Percentiles rank a stretch among this genome's conserved stretches.
Evolutionary conservation across 2,888 invertebrate genomes (phyloP).

Genomic region (Tuta absoluta): DNA sequence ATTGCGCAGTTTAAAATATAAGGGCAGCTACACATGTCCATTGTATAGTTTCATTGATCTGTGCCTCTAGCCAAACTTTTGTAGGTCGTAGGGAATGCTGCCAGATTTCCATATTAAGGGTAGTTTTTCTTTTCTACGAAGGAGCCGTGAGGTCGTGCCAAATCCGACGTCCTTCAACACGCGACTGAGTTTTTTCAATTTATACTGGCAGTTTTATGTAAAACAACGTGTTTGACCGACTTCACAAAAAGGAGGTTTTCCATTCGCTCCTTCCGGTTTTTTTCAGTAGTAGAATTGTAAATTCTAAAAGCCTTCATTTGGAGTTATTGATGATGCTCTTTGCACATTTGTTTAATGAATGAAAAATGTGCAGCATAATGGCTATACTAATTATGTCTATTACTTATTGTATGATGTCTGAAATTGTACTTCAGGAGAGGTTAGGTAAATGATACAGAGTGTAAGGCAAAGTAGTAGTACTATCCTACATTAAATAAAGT

Average conservation of each 20-base stretch:
- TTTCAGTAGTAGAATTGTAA: too few relatives aligned
- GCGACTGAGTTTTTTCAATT: not conserved
- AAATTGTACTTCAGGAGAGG: too few relatives aligned
- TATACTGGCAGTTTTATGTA: not conserved
- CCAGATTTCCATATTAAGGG: not conserved
- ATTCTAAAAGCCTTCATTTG: too few relatives aligned
- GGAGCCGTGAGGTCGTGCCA: slow-evolving; percentile 10
- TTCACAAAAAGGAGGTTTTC: not conserved
- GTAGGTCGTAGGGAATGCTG: not conserved
- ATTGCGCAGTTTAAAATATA: not conserved
- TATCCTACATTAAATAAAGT: too few relatives aligned
- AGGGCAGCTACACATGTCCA: not conserved
- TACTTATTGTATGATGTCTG: too few relatives aligned
- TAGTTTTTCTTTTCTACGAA: not conserved
- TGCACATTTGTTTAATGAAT: too few relatives aligned
- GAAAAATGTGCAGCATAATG: too few relatives aligned
- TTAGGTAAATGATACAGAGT: too few relatives aligned
- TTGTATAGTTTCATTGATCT: not conserved
- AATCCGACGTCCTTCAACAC: slow-evolving; percentile 16
- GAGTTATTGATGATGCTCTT: too few relatives aligned
- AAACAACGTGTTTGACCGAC: not conserved
- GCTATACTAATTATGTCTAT: too few relatives aligned
- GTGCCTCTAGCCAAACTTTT: not conserved
- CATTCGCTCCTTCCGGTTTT: too few relatives aligned
- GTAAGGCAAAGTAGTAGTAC: too few relatives aligned